Evolutionary conservation across 2,888 invertebrate genomes (phyloP), one percentile per base, ranked within the genome.

Genomic region (Gasteruption jaculator): DNA sequence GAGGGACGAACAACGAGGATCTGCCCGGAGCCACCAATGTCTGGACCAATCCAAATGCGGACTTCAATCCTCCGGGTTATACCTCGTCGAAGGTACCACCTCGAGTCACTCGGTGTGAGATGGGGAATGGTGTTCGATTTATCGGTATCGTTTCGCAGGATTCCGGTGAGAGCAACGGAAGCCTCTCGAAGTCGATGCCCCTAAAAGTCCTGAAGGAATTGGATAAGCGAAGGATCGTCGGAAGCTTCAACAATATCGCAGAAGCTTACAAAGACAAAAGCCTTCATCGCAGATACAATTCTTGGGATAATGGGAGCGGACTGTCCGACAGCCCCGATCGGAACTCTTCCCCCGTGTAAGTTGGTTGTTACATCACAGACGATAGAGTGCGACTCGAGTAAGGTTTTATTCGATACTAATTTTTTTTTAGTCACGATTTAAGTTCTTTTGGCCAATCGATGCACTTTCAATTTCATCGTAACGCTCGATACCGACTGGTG

Each of bases 21-120:
- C 59, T 62, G 45, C 59, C 68, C 19, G 59, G 62, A 31, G 58
- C 61, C 11, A 69, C 78, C 1, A 80, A 82, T 65, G 80, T 87
- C 55, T 88, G 88, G 88, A 85, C 81, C 35, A 86, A 86, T 70
- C 82, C 85, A n/a, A 60, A 64, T 42, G 39, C 44, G 12, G 57
- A 60, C 38, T 35, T 48, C 19, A 50, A 56, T 21, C 52, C 43
- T 8, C 52, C 56, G 4, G 46, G 58, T 16, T 57, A 49, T 36
- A 51, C 53, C 20, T 56, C 52, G 22, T 56, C 58, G 5, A 57
- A 52, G 40, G 60, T 66, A 43, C 43, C 54, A 27, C n/a, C 5
- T 18, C 18, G 11, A 34, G 6, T 14, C n/a, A n/a, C n/a, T n/a
- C n/a, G n/a, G n/a, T n/a, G n/a, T n/a, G n/a, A 8, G 19, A 20